Conservation (phyloP, 1,140 invertebrate genomes). For the Tetramorium simillimum region DNA sequence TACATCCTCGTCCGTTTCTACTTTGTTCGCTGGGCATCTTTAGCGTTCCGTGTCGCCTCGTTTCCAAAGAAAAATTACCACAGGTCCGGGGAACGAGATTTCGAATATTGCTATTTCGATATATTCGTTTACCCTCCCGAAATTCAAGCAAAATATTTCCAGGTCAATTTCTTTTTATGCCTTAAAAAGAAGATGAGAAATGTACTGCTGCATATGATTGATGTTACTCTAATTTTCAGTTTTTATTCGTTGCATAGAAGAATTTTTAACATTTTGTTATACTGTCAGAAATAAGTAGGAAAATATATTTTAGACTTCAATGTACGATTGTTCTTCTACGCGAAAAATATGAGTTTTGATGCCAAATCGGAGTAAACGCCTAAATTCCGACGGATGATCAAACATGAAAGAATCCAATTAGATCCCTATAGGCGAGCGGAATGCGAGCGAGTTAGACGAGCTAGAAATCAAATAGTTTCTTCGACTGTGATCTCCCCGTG, state of each 20-base stretch:
- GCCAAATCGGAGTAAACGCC: not conserved
- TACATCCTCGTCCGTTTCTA: not conserved
- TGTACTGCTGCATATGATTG: not conserved
- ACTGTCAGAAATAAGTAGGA: not conserved
- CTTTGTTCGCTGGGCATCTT: not conserved
- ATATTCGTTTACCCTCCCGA: not conserved
- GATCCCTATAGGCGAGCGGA: not conserved
- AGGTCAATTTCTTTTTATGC: not conserved
- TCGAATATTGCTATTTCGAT: not conserved
- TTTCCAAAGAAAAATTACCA: not conserved
- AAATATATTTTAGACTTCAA: not conserved
- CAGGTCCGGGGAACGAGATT: not conserved
- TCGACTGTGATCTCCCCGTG: not conserved
- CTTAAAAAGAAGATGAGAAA: not conserved
- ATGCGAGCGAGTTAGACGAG: slow-evolving; percentile 21
- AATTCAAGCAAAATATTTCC: not conserved
- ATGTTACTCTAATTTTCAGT: not conserved
- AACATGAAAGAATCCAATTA: slow-evolving; percentile 39
- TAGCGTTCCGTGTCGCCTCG: too few relatives aligned
- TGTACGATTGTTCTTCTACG: not conserved
- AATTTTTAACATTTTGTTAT: not conserved
- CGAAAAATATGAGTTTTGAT: not conserved
- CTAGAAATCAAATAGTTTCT: slow-evolving; percentile 53
- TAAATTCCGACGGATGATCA: slow-evolving; percentile 4
- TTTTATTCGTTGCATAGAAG: not conserved